These are phyloP conservation scores for Drosophila kepulauana DNA, from an alignment of 1,140 invertebrate species.

Conservation along the genomic window DNA sequence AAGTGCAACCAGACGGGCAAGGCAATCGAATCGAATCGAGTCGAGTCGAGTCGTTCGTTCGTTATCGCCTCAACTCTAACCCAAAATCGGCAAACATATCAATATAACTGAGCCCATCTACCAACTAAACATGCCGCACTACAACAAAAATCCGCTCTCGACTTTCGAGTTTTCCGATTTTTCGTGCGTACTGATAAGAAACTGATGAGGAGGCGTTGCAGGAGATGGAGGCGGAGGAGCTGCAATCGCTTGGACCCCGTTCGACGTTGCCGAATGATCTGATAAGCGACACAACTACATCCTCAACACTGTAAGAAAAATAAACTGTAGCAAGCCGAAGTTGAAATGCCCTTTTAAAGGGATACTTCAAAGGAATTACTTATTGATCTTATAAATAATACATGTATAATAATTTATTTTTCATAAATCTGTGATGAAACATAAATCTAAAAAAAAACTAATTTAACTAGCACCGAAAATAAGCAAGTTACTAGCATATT, in stretches of 20 bases:
- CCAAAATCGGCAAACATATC: slow-evolving; percentile 27
- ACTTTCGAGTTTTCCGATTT: slow-evolving; percentile 24
- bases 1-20: neutral
- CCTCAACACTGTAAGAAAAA: neutral
- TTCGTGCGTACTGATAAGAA: slow-evolving; percentile 1
- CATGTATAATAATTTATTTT: too few species aligned
- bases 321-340: neutral
- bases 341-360: neutral
- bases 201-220: neutral
- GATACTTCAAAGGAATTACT: too few species aligned
- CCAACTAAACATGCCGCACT: neutral
- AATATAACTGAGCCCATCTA: slow-evolving; percentile 14
- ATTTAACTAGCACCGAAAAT: too few species aligned
- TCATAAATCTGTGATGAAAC: too few species aligned
- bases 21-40: neutral
- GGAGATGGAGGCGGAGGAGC: neutral
- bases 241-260: slow-evolving; percentile 3
- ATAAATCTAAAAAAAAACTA: too few species aligned
- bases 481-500: too few species aligned
- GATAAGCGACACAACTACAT: neutral
- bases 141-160: neutral
- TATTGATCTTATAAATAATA: too few species aligned
- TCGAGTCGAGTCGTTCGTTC: neutral
- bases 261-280: neutral
- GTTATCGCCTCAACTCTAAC: slow-evolving; percentile 44